These are phyloP conservation scores for Thermophis baileyi DNA, from an alignment of 2,113 vertebrate species.

Conservation along the genomic window DNA sequence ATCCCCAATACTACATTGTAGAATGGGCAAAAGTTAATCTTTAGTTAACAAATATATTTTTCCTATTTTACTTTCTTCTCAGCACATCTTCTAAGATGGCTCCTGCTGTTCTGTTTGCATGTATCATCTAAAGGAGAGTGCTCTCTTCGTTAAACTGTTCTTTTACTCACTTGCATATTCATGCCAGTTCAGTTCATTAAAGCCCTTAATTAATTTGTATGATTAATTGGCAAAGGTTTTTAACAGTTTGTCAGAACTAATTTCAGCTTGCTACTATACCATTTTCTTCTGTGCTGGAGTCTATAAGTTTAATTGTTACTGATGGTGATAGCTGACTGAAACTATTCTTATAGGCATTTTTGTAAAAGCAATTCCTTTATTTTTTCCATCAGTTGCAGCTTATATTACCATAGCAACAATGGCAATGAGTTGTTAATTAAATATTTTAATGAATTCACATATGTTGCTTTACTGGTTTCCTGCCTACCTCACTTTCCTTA, in stretches of 20 bases:
- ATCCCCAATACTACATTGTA: background rate
- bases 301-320: conserved; percentile 13
- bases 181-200: background rate
- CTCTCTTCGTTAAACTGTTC: background rate
- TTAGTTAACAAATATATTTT: background rate
- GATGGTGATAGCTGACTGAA: conserved; percentile 27
- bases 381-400: conserved; percentile 47
- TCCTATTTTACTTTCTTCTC: background rate
- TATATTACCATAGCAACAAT: conserved; percentile 56
- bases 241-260: background rate
- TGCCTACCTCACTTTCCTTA: background rate
- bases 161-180: background rate
- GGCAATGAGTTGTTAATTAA: conserved; percentile 10
- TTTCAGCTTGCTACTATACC: background rate
- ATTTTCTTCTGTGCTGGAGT: background rate
- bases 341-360: conserved; percentile 44
- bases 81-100: background rate
- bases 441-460: conserved; percentile 48
- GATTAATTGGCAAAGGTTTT: background rate
- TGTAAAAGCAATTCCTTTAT: conserved; percentile 50
- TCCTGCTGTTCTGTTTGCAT: background rate
- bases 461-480: background rate
- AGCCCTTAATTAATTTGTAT: background rate
- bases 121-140: background rate
- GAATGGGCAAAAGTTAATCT: background rate